Base-by-base conservation (phyloP, 2,113 vertebrate species). In the Balaeniceps rex region DNA sequence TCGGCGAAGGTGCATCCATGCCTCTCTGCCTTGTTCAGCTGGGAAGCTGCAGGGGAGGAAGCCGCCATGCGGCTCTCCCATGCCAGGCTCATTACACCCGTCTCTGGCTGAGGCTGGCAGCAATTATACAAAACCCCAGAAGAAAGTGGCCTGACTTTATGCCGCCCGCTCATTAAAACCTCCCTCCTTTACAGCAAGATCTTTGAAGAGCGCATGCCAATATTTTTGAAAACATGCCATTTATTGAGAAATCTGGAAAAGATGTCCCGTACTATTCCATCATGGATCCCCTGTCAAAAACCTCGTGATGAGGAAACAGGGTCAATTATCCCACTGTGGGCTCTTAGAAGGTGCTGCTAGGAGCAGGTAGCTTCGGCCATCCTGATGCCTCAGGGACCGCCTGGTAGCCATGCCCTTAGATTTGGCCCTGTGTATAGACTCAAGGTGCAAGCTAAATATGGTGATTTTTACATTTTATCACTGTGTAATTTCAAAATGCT, bases 31-130 rank as follows among this genome's bases (percentile, higher is more conserved):
- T 55, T 9, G 2, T 11, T 42, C 44, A 69, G 44, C 46, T n/a
- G 33, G 33, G 44, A 68, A 84, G 46, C 42, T 55, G 52, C 60
- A 60, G 61, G 52, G 63, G 22, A 87, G 52, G 60, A 61, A 34
- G 19, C 19, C 2, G 14, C 49, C 36, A 5, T 1, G 33, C 0
- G 0, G 23, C 42, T 66, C 21, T 52, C 31, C 79, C 14, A 25
- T 2, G 6, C 54, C 66, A 19, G 47, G 25, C 26, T 87, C 25
- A 2, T 54, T 26, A n/a, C 55, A 80, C 29, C 33, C 8, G 0
- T 22, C 76, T 55, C 83, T 28, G 13, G 24, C 64, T 69, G 49
- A 78, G 55, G 63, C 83, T 80, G 80, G 31, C 86, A 91, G 84
- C 58, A 86, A 25, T 71, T 52, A 57, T 2, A 78, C 9, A 47